Percentiles rank a stretch among this genome's conserved stretches.
phyloP scores from a whole-genome alignment of 2,113 vertebrate genomes.

The Myrmecophaga tridactyla region DNA sequence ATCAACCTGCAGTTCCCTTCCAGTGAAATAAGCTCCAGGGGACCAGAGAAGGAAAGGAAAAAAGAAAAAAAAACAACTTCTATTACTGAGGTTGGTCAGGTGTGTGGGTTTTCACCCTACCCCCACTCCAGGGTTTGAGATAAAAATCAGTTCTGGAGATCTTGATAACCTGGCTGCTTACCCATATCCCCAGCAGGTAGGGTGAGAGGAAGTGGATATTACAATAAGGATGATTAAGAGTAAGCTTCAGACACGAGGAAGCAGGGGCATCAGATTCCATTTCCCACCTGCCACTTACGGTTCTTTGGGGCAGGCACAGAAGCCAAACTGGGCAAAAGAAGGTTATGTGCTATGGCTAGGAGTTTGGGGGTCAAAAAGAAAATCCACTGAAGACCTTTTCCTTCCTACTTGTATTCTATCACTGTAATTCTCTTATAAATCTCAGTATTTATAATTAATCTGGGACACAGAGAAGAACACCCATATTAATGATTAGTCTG shows the following conservation, averaged over 20 bases:
- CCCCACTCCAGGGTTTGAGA: slow-evolving; percentile 56
- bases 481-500: slow-evolving; percentile 12
- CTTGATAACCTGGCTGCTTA: slow-evolving; percentile 47
- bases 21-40: slow-evolving; percentile 85
- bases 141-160: slow-evolving; percentile 69
- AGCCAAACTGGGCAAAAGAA: neutral
- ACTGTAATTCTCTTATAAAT: neutral
- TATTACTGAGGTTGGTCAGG: slow-evolving; percentile 64
- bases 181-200: slow-evolving; percentile 12
- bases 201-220: neutral
- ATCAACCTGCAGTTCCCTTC: slow-evolving; percentile 84
- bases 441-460: slow-evolving; percentile 45
- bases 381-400: neutral
- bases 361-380: neutral
- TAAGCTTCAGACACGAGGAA: neutral
- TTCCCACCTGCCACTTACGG: neutral
- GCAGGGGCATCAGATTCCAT: neutral
- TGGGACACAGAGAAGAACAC: slow-evolving; percentile 47
- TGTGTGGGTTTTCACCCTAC: slow-evolving; percentile 10
- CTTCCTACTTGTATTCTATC: neutral
- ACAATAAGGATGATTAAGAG: neutral
- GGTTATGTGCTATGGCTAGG: neutral
- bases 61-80: slow-evolving; percentile 32
- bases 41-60: slow-evolving; percentile 46
- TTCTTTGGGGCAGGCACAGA: neutral